Percentiles rank a stretch among this genome's conserved stretches.
phyloP scores from a whole-genome alignment of 2,113 vertebrate species.

The Prolemur simus region DNA sequence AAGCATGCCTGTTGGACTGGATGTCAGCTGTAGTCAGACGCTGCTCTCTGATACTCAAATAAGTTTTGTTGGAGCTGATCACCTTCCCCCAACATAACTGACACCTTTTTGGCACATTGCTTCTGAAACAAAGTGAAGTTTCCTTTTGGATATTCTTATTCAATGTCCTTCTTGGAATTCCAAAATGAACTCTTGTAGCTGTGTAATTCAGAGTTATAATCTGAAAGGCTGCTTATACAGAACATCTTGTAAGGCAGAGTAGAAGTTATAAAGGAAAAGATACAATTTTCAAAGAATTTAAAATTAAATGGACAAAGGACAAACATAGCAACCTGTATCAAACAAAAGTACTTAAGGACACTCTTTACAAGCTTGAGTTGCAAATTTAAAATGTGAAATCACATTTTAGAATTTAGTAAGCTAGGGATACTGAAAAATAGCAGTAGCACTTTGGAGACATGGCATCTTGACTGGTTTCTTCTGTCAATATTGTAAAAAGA shows the following conservation, averaged over 20 bases:
- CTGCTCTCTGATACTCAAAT: neutral
- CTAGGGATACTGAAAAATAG: rapidly evolving
- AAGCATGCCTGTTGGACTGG: neutral
- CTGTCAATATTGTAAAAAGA: neutral
- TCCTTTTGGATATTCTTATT: constrained; percentile 2
- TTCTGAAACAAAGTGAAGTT: constrained; percentile 52
- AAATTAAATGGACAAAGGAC: neutral
- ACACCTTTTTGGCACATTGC: constrained; percentile 45
- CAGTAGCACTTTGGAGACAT: rapidly evolving
- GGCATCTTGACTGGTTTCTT: neutral
- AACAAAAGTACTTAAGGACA: too few species aligned
- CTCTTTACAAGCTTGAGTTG: neutral
- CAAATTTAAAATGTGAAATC: neutral
- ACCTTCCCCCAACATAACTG: neutral
- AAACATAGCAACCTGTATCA: too few species aligned
- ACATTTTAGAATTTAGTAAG: neutral
- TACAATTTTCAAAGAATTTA: neutral
- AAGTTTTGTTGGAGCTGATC: neutral
- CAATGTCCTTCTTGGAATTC: neutral
- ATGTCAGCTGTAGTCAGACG: constrained; percentile 24
- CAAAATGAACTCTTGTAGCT: neutral
- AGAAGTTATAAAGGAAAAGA: neutral
- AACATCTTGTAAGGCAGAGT: neutral
- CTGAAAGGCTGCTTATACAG: neutral
- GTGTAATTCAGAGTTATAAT: neutral